phyloP scores from a whole-genome alignment of 64 coral and sea anemone species.

The Hydrozoanthus tunicans region DNA sequence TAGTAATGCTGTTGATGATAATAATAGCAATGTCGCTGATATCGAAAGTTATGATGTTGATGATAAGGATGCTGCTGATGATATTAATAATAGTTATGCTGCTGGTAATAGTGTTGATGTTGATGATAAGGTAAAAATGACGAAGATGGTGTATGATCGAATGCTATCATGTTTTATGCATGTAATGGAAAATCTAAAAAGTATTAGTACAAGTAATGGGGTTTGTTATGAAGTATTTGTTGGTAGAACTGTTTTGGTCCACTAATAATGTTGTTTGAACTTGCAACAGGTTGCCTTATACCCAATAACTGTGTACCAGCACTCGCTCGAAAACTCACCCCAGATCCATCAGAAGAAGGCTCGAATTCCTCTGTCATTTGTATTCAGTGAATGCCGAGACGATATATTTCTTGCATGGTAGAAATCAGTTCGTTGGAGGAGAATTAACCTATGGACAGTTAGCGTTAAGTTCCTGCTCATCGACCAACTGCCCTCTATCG shows the following conservation, averaged over 20 bases:
- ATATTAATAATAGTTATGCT: not conserved
- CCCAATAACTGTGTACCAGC: constrained; percentile 85
- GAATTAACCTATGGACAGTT: too few relatives aligned
- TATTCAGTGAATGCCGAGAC: not conserved
- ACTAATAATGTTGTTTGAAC: not conserved
- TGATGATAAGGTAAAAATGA: not conserved
- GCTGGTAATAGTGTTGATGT: not conserved
- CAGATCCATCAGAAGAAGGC: constrained; percentile 20
- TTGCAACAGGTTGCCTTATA: constrained; percentile 77
- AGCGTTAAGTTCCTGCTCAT: too few relatives aligned
- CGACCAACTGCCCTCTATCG: too few relatives aligned
- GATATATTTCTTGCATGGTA: not conserved
- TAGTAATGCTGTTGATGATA: not conserved
- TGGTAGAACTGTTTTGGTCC: not conserved
- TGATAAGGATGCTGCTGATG: not conserved
- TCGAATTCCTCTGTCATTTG: constrained; percentile 16
- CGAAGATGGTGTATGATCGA: not conserved
- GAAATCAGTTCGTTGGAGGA: not conserved
- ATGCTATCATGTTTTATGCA: not conserved
- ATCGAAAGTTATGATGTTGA: not conserved
- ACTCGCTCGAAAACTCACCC: constrained; percentile 59
- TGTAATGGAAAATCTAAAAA: not conserved
- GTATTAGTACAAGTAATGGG: not conserved
- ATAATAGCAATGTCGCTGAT: not conserved
- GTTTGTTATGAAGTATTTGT: not conserved